These are phyloP conservation scores for Philopedon plagiatum DNA, from an alignment of 2,888 invertebrate genomes.

Conservation along the genomic window DNA sequence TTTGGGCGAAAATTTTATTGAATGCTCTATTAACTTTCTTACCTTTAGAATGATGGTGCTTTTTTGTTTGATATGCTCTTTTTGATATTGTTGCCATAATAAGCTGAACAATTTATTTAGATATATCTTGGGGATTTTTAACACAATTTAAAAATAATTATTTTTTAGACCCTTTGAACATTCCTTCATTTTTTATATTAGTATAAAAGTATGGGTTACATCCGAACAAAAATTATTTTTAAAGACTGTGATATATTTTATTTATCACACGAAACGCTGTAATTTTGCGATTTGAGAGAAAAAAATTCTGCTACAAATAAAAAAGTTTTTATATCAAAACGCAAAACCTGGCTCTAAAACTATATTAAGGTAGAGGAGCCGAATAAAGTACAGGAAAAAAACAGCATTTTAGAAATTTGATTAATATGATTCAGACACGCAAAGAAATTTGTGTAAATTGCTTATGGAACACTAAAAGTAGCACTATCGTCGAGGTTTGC, in stretches of 20 bases:
- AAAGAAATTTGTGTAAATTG: constrained; percentile 70
- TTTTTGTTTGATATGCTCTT: too few relatives aligned
- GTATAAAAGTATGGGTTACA: not conserved
- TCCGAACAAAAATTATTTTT: not conserved
- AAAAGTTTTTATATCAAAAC: constrained; percentile 42
- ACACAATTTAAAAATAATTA: too few relatives aligned
- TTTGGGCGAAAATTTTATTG: not conserved
- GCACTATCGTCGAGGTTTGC: constrained; percentile 48
- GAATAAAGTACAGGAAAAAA: constrained; percentile 57
- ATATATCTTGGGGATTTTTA: too few relatives aligned
- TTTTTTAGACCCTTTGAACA: too few relatives aligned
- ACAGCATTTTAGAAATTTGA: constrained; percentile 70
- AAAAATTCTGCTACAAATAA: constrained; percentile 28
- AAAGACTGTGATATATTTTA: not conserved
- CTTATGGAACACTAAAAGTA: constrained; percentile 61
- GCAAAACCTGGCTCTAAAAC: constrained; percentile 41
- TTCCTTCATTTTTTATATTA: not conserved
- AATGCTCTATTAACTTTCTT: too few relatives aligned
- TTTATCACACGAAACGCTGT: constrained; percentile 40
- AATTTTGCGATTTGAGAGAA: constrained; percentile 34
- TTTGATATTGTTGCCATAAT: too few relatives aligned
- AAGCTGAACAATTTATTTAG: too few relatives aligned
- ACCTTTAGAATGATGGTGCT: too few relatives aligned
- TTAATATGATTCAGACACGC: constrained; percentile 72
- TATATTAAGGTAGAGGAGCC: constrained; percentile 47